Evolutionary conservation across 2,888 invertebrate species (phyloP).

Genomic region (Antheraea yamamai): DNA sequence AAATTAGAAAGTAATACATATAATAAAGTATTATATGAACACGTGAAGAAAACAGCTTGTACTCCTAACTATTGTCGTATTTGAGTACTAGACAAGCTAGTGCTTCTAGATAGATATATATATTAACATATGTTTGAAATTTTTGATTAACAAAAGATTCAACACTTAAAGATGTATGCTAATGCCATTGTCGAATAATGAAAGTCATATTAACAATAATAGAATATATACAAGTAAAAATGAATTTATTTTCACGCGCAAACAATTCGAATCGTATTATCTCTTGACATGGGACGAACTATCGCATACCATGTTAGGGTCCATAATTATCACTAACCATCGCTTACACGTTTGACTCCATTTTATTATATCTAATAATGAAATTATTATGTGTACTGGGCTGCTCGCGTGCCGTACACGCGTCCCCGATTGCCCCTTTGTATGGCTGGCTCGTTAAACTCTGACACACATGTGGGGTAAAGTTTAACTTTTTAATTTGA

Average conservation of each 20-base stretch:
- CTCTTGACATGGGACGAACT: constrained; percentile 25
- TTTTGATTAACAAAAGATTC: too few species aligned
- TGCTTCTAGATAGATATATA: too few species aligned
- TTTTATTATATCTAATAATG: constrained; percentile 74
- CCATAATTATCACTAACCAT: constrained; percentile 63
- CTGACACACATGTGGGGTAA: constrained; percentile 54
- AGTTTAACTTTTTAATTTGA: constrained; percentile 75
- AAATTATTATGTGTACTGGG: constrained; percentile 65
- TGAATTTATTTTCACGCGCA: neutral
- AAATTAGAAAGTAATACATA: too few species aligned
- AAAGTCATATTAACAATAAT: too few species aligned
- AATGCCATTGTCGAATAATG: too few species aligned
- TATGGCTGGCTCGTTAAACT: constrained; percentile 72
- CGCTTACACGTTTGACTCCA: constrained; percentile 76
- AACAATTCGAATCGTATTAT: neutral
- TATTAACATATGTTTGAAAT: too few species aligned
- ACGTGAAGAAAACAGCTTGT: too few species aligned
- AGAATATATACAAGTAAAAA: too few species aligned
- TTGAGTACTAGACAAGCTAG: too few species aligned
- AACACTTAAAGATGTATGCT: too few species aligned
- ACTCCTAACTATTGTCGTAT: too few species aligned
- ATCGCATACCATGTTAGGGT: constrained; percentile 39
- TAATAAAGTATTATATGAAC: too few species aligned
- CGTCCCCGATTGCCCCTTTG: constrained; percentile 45
- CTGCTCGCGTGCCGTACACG: constrained; percentile 61